Evolutionary conservation across 2,888 invertebrate genomes (phyloP).

Genomic region (Acleris cristana): DNA sequence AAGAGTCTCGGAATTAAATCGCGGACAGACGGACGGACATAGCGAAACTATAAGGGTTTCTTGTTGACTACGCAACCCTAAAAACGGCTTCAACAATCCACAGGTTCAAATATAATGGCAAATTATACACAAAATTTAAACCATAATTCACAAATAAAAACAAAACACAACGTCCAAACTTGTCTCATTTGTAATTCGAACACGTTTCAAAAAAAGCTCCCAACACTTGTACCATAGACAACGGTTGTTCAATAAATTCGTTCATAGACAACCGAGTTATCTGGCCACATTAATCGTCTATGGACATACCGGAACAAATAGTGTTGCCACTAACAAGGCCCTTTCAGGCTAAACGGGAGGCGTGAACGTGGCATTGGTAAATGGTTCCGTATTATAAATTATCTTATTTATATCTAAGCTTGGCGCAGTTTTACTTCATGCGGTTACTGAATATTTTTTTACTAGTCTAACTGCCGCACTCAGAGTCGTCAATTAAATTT

Average conservation of each 20-base stretch:
- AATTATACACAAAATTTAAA: not conserved
- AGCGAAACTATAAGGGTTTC: too few relatives aligned
- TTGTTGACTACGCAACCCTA: too few relatives aligned
- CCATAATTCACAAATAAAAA: not conserved
- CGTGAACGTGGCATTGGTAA: not conserved
- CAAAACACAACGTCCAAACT: too few relatives aligned
- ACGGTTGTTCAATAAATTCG: conserved; percentile 49
- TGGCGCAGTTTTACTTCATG: too few relatives aligned
- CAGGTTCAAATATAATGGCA: not conserved
- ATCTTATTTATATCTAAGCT: not conserved
- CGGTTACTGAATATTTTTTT: too few relatives aligned
- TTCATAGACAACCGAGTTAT: conserved; percentile 55
- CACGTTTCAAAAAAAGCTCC: not conserved
- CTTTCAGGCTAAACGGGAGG: conserved; percentile 39
- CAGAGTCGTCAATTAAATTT: too few relatives aligned
- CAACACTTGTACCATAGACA: conserved; percentile 24
- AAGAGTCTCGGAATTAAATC: too few relatives aligned
- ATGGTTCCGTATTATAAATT: conserved; percentile 17
- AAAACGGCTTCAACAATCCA: too few relatives aligned
- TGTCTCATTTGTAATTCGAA: not conserved
- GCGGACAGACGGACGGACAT: too few relatives aligned
- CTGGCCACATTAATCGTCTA: conserved; percentile 59
- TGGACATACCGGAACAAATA: conserved; percentile 61
- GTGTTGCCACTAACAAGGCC: conserved; percentile 51
- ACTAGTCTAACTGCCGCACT: too few relatives aligned